Evolutionary conservation across 2,888 invertebrate genomes (phyloP).

Genomic region (Vesta saturnalis): DNA sequence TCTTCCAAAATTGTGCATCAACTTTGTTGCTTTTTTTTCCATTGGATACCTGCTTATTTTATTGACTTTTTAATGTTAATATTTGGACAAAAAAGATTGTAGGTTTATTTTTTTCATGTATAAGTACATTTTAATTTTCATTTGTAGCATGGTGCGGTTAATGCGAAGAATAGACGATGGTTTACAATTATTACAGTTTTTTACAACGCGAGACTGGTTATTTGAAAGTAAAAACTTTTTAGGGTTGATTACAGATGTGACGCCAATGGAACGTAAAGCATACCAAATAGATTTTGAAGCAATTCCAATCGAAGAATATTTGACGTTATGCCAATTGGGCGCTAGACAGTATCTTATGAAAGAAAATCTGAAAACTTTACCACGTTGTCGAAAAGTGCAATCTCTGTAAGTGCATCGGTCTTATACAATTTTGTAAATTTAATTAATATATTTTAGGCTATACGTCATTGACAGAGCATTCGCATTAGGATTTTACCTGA

Average conservation of each 20-base stretch:
- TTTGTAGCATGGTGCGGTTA: conserved; percentile 78
- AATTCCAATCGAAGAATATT: conserved; percentile 68
- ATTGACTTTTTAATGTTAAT: conserved; percentile 82
- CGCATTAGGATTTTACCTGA: conserved; percentile 64
- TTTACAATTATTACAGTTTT: conserved; percentile 85
- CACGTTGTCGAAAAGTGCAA: conserved; percentile 78
- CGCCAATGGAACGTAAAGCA: conserved; percentile 66
- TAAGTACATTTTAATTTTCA: conserved; percentile 28
- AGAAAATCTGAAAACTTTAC: conserved; percentile 80
- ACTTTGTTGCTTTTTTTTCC: conserved; percentile 79
- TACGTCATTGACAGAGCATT: conserved; percentile 65
- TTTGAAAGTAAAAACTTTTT: conserved; percentile 79
- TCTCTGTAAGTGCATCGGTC: conserved; percentile 79
- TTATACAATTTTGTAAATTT: neutral
- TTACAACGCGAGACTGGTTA: conserved; percentile 88
- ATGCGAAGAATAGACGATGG: conserved; percentile 81
- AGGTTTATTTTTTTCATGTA: conserved; percentile 62
- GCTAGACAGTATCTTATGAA: conserved; percentile 88
- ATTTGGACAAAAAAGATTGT: conserved; percentile 84
- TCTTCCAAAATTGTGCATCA: conserved; percentile 75
- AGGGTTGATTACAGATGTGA: conserved; percentile 67
- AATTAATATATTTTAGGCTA: conserved; percentile 61
- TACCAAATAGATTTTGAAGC: conserved; percentile 61
- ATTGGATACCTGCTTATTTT: conserved; percentile 82
- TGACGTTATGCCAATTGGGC: conserved; percentile 81